phyloP scores from a whole-genome alignment of 2,888 invertebrate species.

The Zelleria hepariella region DNA sequence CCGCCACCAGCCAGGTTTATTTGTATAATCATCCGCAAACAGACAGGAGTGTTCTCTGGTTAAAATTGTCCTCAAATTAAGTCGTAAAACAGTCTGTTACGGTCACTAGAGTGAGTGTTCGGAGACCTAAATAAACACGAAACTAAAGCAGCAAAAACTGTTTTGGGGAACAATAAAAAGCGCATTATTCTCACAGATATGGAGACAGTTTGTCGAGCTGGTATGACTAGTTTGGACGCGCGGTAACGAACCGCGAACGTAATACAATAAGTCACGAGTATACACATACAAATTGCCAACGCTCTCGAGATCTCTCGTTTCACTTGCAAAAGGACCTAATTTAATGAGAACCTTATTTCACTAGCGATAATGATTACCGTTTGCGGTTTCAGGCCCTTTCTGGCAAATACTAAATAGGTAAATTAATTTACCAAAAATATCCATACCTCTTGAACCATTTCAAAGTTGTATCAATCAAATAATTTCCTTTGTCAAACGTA shows the following conservation, averaged over 20 bases:
- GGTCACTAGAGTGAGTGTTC: neutral
- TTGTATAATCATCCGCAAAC: neutral
- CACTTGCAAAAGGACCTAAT: conserved; percentile 1
- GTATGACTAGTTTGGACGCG: conserved; percentile 4
- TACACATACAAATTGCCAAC: conserved; percentile 7
- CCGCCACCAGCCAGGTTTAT: conserved; percentile 4
- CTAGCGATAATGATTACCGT: too few relatives aligned
- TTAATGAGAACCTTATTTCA: neutral
- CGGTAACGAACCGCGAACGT: conserved; percentile 9
- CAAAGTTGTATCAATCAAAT: too few relatives aligned
- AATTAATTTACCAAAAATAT: too few relatives aligned
- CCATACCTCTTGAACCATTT: too few relatives aligned
- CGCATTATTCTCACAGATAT: conserved; percentile 2
- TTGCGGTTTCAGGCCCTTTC: neutral
- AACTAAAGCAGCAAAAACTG: neutral
- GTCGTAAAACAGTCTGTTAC: neutral
- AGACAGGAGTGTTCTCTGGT: neutral
- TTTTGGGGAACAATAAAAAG: neutral
- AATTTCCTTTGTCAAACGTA: too few relatives aligned
- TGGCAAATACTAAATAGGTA: too few relatives aligned
- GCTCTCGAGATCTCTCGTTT: conserved; percentile 2
- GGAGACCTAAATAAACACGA: neutral
- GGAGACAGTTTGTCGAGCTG: neutral
- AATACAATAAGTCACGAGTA: conserved; percentile 8
- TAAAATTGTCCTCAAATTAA: neutral